Conservation (phyloP, 2,888 invertebrate species). For the Darwinula stevensoni region DNA sequence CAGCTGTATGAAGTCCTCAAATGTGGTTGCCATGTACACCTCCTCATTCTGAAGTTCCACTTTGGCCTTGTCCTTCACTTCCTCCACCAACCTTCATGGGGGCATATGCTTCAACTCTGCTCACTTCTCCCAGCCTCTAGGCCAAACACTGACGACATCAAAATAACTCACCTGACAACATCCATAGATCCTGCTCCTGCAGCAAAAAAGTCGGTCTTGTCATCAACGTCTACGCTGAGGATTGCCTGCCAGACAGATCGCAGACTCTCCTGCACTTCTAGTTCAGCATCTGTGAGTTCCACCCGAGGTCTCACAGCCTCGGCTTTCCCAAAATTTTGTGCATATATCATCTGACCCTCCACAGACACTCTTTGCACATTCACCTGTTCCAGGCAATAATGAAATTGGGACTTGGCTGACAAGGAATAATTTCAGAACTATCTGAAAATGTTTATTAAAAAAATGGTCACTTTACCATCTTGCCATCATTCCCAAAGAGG, state of each 20-base stretch:
- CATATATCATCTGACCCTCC: conserved; percentile 48
- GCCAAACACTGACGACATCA: neutral
- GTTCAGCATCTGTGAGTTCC: conserved; percentile 41
- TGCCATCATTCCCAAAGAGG: conserved; percentile 47
- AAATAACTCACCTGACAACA: conserved; percentile 31
- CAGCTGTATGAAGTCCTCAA: conserved; percentile 40
- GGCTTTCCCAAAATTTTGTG: conserved; percentile 34
- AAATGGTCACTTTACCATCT: conserved; percentile 23
- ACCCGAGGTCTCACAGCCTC: conserved; percentile 19
- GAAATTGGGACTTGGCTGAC: neutral
- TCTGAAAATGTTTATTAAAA: neutral
- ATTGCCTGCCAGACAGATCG: conserved; percentile 55
- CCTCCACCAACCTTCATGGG: conserved; percentile 41
- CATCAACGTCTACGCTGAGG: conserved; percentile 37
- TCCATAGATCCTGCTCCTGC: conserved; percentile 97
- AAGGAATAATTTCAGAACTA: conserved; percentile 3
- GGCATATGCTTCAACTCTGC: too few relatives aligned
- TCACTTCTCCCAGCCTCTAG: too few relatives aligned
- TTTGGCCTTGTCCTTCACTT: conserved; percentile 48
- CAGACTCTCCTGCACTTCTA: conserved; percentile 28
- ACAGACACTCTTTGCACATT: conserved; percentile 45
- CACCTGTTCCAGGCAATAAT: conserved; percentile 21
- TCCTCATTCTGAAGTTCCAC: conserved; percentile 57
- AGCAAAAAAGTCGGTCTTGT: conserved; percentile 66
- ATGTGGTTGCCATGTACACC: conserved; percentile 70